Percentiles rank a stretch among this genome's conserved stretches.
These are phyloP conservation scores for Ctenopoma multispine DNA, from an alignment of 2,797 vertebrate genomes.

Conservation along the genomic window DNA sequence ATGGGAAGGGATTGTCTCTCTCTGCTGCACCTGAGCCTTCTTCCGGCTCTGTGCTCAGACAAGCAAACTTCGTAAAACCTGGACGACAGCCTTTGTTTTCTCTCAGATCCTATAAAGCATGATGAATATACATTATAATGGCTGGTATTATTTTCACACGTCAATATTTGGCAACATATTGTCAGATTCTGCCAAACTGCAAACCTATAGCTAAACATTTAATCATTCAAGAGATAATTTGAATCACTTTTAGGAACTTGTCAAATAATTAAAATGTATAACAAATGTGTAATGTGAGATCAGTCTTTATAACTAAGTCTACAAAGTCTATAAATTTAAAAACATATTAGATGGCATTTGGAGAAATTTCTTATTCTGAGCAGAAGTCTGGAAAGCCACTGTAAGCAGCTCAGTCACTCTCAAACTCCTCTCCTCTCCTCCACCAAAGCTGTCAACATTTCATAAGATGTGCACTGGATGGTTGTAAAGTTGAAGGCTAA, in stretches of 20 bases:
- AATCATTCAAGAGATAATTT: not conserved
- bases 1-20: constrained; percentile 73
- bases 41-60: constrained; percentile 46
- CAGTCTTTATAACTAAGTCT: not conserved
- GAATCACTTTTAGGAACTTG: not conserved
- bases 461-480: constrained; percentile 17
- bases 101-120: constrained; percentile 14
- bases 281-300: not conserved
- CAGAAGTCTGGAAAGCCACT: not conserved
- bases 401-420: constrained; percentile 2
- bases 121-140: constrained; percentile 10
- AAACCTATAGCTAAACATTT: not conserved
- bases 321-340: not conserved
- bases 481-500: constrained; percentile 17
- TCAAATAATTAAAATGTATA: not conserved
- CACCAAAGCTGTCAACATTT: constrained; percentile 20
- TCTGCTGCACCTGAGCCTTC: constrained; percentile 78
- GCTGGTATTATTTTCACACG: constrained; percentile 30
- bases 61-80: constrained; percentile 50
- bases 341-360: not conserved
- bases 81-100: constrained; percentile 57
- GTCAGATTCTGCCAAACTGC: not conserved
- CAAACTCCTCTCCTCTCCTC: constrained; percentile 21
- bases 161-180: not conserved
- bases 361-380: not conserved